Percentiles rank a stretch among this genome's conserved stretches.
phyloP scores from a whole-genome alignment of 2,113 vertebrate genomes.

The Miniopterus natalensis region DNA sequence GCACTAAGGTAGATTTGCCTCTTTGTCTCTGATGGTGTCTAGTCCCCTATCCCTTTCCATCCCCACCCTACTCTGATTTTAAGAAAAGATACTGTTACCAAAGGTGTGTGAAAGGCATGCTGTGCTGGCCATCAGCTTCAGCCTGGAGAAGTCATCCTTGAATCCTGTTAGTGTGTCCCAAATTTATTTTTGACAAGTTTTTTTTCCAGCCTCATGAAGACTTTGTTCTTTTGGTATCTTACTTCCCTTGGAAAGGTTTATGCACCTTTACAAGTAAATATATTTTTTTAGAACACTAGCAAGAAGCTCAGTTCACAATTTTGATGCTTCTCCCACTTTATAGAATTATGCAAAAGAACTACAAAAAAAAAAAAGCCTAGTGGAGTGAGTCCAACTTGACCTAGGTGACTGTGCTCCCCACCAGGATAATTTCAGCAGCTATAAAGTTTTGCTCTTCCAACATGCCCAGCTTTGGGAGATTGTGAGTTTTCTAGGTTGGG shows the following conservation, averaged over 20 bases:
- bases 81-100: conserved; percentile 27
- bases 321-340: conserved; percentile 22
- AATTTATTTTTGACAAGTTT: conserved; percentile 37
- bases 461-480: not conserved
- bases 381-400: not conserved
- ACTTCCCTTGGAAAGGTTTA: conserved; percentile 42
- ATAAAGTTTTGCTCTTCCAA: not conserved
- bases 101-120: not conserved
- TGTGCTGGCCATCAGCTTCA: not conserved
- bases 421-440: not conserved
- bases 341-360: conserved; percentile 36
- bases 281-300: conserved; percentile 42
- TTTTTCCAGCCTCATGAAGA: not conserved
- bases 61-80: not conserved
- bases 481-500: not conserved
- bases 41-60: not conserved
- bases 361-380: not conserved
- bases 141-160: conserved; percentile 7
- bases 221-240: conserved; percentile 15
- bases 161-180: conserved; percentile 24
- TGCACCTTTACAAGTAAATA: conserved; percentile 17
- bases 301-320: conserved; percentile 42
- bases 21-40: not conserved
- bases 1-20: not conserved
- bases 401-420: not conserved